Evolutionary conservation across 1,140 invertebrate species (phyloP).

Genomic region (Halictus rubicundus): DNA sequence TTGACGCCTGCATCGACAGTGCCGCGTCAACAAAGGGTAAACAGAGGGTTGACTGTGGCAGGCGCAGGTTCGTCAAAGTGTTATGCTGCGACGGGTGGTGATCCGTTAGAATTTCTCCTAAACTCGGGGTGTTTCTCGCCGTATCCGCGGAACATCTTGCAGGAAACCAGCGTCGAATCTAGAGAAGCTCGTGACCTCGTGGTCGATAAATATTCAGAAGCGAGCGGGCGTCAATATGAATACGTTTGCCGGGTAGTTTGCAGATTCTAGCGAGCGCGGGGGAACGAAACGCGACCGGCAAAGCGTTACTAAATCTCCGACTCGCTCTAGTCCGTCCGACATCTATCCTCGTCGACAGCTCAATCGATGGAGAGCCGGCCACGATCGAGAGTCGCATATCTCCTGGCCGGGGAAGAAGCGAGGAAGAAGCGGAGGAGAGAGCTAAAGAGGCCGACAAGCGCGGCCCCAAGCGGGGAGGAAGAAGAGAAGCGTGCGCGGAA

Average conservation of each 20-base stretch:
- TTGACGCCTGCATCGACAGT: too few species aligned
- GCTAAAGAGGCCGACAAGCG: slow-evolving; percentile 46
- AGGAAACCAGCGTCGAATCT: too few species aligned
- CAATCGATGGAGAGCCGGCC: slow-evolving; percentile 60
- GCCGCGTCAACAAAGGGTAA: not conserved
- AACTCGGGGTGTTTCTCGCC: not conserved
- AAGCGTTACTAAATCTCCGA: slow-evolving; percentile 22
- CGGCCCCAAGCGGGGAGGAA: slow-evolving; percentile 22
- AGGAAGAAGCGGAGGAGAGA: too few species aligned
- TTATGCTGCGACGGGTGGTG: not conserved
- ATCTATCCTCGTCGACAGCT: slow-evolving; percentile 65
- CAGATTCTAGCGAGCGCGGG: not conserved
- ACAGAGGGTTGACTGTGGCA: not conserved
- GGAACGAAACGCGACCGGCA: not conserved
- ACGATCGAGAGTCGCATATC: slow-evolving; percentile 56
- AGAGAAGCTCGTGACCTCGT: not conserved
- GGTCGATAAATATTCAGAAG: slow-evolving; percentile 11
- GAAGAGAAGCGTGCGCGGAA: slow-evolving; percentile 24
- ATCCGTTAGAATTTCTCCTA: not conserved
- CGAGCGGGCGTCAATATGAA: slow-evolving; percentile 7
- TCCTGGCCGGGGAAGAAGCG: slow-evolving; percentile 55
- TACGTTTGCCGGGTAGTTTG: not conserved
- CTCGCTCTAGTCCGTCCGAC: slow-evolving; percentile 36
- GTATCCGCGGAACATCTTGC: not conserved
- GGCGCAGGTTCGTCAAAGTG: not conserved